Evolutionary conservation across 2,113 vertebrate genomes (phyloP).

Genomic region (Sprattus sprattus): DNA sequence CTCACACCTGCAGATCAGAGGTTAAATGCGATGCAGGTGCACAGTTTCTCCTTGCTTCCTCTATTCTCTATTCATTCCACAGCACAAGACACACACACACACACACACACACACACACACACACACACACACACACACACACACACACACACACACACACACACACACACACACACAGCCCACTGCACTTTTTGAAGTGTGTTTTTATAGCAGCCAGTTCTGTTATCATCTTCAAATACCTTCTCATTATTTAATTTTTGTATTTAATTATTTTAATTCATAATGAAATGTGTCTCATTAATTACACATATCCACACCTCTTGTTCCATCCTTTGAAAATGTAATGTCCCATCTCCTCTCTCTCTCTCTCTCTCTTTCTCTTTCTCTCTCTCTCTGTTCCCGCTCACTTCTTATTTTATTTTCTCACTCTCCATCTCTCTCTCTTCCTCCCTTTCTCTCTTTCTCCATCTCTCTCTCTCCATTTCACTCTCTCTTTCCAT

Average conservation of each 20-base stretch:
- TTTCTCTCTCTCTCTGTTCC: background rate
- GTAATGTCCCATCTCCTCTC: conserved; percentile 47
- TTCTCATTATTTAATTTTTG: too few relatives aligned
- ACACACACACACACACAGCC: conserved; percentile 42
- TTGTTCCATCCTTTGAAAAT: too few relatives aligned
- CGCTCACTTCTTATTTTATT: background rate
- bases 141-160: too few relatives aligned
- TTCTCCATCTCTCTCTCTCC: background rate
- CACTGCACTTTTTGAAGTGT: too few relatives aligned
- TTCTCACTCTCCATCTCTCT: background rate
- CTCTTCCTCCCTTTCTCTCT: background rate
- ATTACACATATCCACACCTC: too few relatives aligned
- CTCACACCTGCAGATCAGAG: too few relatives aligned
- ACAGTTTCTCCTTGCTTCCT: background rate
- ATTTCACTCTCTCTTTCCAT: background rate
- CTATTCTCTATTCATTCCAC: background rate
- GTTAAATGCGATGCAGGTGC: background rate
- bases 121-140: too few relatives aligned
- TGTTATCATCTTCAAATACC: too few relatives aligned
- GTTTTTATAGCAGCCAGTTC: too few relatives aligned
- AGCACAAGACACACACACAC: background rate
- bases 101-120: conserved; percentile 62
- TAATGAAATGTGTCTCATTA: too few relatives aligned
- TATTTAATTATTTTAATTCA: too few relatives aligned
- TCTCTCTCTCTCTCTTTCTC: conserved; percentile 8